phyloP scores from a whole-genome alignment of 2,113 vertebrate species.

The Pholis gunnellus region DNA sequence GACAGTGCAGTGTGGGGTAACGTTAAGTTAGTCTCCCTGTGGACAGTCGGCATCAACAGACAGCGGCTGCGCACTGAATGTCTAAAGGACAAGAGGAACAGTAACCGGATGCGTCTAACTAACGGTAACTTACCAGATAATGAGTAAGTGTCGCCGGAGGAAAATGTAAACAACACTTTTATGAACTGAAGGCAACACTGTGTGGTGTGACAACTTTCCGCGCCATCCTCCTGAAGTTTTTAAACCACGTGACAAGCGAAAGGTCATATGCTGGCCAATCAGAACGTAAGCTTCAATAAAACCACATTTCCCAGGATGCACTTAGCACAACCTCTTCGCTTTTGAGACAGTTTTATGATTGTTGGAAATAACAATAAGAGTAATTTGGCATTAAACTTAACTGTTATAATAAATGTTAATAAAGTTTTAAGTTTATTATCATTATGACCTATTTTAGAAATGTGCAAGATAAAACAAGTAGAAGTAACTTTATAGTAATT shows the following conservation, averaged over 20 bases:
- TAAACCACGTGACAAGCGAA: constrained; percentile 78
- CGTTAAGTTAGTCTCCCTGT: neutral
- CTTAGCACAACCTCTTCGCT: neutral
- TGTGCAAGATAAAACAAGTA: neutral
- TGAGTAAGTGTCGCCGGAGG: neutral
- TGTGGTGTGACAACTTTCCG: constrained; percentile 58
- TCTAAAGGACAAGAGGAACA: neutral
- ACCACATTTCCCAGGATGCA: constrained; percentile 68
- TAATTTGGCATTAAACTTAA: neutral
- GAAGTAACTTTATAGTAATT: neutral
- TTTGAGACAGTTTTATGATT: neutral
- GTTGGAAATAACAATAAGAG: neutral
- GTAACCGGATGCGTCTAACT: neutral
- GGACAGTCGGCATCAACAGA: neutral
- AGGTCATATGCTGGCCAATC: constrained; percentile 68
- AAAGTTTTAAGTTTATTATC: neutral
- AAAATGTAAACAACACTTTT: constrained; percentile 9
- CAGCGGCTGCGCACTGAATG: neutral
- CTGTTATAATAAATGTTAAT: neutral
- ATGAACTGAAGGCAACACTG: neutral
- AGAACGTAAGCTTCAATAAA: neutral
- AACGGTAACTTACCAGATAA: constrained; percentile 26
- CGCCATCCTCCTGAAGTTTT: constrained; percentile 74
- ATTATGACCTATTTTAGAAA: neutral
- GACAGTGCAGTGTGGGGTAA: neutral